Evolutionary conservation across 2,797 vertebrate genomes (phyloP).

Genomic region (Anas bernieri): DNA sequence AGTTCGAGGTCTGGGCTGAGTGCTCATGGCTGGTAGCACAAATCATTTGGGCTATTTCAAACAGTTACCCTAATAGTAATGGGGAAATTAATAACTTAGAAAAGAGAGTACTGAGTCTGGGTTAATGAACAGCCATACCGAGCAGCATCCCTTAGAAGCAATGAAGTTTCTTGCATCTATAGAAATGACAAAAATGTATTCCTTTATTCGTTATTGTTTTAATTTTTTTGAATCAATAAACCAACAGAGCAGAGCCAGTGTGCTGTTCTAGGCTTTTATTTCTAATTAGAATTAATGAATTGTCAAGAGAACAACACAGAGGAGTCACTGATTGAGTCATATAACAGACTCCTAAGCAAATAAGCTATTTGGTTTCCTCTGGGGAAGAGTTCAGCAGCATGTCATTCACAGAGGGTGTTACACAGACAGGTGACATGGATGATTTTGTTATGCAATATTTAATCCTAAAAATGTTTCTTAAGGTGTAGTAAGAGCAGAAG

Average conservation of each 20-base stretch:
- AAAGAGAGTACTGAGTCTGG: background rate
- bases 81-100: background rate
- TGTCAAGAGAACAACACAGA: background rate
- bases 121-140: background rate
- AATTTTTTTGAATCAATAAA: background rate
- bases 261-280: background rate
- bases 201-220: background rate
- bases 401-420: background rate
- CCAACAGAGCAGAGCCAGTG: background rate
- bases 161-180: background rate
- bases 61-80: background rate
- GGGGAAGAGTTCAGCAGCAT: background rate
- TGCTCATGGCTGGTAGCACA: background rate
- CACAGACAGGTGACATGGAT: background rate
- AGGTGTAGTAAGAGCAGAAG: background rate
- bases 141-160: background rate
- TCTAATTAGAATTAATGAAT: slow-evolving; percentile 3
- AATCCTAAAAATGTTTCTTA: slow-evolving; percentile 6
- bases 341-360: slow-evolving; percentile 14
- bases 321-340: background rate
- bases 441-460: background rate
- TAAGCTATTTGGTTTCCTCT: background rate
- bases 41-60: background rate
- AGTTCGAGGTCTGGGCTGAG: background rate
- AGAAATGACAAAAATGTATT: background rate